Evolutionary conservation across 2,113 vertebrate genomes (phyloP).

Genomic region (Aegypius monachus): DNA sequence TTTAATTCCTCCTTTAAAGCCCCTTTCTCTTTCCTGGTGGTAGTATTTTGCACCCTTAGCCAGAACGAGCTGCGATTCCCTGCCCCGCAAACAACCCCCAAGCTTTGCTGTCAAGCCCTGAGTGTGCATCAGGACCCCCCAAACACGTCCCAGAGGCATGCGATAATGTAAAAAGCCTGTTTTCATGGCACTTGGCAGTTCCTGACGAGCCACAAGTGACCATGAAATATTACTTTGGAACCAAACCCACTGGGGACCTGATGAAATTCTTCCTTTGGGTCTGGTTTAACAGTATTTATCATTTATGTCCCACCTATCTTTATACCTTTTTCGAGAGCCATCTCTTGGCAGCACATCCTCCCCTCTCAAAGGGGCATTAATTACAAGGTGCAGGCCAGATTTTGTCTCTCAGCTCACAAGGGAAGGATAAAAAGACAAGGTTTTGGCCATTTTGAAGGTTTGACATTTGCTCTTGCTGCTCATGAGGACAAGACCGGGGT

Average conservation of each 20-base stretch:
- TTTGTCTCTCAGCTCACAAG: rapidly evolving
- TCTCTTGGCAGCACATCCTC: not conserved
- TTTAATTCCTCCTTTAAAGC: not conserved
- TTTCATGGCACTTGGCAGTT: not conserved
- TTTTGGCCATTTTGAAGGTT: not conserved
- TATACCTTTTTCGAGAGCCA: rapidly evolving
- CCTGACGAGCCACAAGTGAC: not conserved
- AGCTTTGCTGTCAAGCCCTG: not conserved
- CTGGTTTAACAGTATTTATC: not conserved
- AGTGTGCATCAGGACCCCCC: no score
- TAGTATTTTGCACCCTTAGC: not conserved
- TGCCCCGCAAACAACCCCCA: rapidly evolving
- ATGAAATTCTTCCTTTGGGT: not conserved
- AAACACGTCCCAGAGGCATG: no score
- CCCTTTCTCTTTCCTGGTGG: not conserved
- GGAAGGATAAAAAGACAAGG: not conserved
- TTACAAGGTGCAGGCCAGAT: not conserved
- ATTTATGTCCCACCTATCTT: not conserved
- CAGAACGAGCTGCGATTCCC: rapidly evolving
- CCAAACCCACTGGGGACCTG: not conserved
- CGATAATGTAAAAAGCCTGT: rapidly evolving
- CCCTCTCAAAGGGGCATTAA: not conserved
- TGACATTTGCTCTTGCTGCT: not conserved
- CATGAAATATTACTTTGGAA: not conserved
- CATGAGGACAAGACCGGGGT: not conserved